These are phyloP conservation scores for Sparidentex hasta DNA, from an alignment of 2,797 vertebrate genomes.

Conservation along the genomic window DNA sequence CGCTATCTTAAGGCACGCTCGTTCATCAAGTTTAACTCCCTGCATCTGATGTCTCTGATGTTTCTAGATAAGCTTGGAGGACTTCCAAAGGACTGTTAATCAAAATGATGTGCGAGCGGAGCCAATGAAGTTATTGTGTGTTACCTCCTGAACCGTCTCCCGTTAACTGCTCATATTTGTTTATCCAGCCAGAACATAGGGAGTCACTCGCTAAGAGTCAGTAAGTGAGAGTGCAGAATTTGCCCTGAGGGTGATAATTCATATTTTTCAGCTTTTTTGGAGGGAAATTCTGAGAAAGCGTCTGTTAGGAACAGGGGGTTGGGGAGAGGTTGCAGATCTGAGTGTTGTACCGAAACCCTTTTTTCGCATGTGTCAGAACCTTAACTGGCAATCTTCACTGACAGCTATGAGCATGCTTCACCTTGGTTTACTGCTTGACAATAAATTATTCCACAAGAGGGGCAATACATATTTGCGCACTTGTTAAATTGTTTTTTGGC, in stretches of 20 bases:
- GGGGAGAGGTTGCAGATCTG: slow-evolving; percentile 46
- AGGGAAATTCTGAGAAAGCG: slow-evolving; percentile 69
- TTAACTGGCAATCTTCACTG: slow-evolving; percentile 68
- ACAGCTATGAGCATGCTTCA: slow-evolving; percentile 69
- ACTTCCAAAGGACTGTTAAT: slow-evolving; percentile 75
- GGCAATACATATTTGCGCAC: slow-evolving; percentile 69
- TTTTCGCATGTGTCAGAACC: slow-evolving; percentile 66
- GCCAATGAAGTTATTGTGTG: slow-evolving; percentile 71
- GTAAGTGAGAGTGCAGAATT: slow-evolving; percentile 80
- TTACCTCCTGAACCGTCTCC: slow-evolving; percentile 69
- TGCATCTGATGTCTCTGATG: slow-evolving; percentile 75
- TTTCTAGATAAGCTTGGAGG: slow-evolving; percentile 75
- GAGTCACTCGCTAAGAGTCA: slow-evolving; percentile 75
- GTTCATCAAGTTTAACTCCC: slow-evolving; percentile 79
- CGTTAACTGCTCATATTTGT: slow-evolving; percentile 61
- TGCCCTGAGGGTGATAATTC: slow-evolving; percentile 79
- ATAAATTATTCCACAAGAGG: slow-evolving; percentile 74
- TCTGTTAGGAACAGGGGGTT: slow-evolving; percentile 25
- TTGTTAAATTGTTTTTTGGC: slow-evolving; percentile 78
- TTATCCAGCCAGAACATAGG: slow-evolving; percentile 78
- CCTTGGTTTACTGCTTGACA: slow-evolving; percentile 69
- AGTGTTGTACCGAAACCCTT: slow-evolving; percentile 52
- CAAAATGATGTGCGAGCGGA: slow-evolving; percentile 65
- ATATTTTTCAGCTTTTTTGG: slow-evolving; percentile 66
- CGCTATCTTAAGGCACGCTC: slow-evolving; percentile 65